A percentile compares a stretch with the other conserved stretches of the same genome.
phyloP scores from a whole-genome alignment of 2,113 vertebrate genomes.

The Sigmodon hispidus region DNA sequence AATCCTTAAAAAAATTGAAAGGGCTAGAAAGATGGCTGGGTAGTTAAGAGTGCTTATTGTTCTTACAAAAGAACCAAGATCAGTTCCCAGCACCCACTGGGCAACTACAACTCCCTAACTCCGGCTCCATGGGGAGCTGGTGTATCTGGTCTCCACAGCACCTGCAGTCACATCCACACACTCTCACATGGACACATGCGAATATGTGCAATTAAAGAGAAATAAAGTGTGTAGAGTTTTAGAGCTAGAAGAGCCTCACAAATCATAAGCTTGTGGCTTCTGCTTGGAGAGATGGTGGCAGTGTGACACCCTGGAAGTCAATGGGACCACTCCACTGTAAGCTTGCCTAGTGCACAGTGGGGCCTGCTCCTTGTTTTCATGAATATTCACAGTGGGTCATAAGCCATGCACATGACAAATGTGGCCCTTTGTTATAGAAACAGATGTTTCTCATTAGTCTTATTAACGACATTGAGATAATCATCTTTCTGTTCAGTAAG shows the following conservation, averaged over 20 bases:
- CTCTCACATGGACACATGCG: neutral
- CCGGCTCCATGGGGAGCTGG: neutral
- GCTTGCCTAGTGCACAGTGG: neutral
- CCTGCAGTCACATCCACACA: neutral
- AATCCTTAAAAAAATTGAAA: neutral
- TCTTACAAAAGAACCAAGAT: neutral
- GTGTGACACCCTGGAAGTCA: neutral
- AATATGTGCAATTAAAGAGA: neutral
- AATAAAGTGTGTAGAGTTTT: neutral
- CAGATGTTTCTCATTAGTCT: conserved; percentile 52
- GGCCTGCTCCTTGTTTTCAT: neutral
- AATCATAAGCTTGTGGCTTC: neutral
- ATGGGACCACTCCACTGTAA: fast-evolving
- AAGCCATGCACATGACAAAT: neutral
- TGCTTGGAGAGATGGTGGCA: neutral
- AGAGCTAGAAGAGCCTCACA: neutral
- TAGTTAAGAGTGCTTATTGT: neutral
- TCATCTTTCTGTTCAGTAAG: neutral
- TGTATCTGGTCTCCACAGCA: neutral
- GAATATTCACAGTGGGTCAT: neutral
- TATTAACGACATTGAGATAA: conserved; percentile 51
- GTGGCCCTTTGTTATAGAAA: conserved; percentile 17
- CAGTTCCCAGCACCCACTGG: neutral
- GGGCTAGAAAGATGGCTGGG: neutral
- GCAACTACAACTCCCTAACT: neutral